Evolutionary conservation across 2,888 invertebrate species (phyloP), one percentile per base, ranked within the genome.

Genomic region (Leuctra nigra): DNA sequence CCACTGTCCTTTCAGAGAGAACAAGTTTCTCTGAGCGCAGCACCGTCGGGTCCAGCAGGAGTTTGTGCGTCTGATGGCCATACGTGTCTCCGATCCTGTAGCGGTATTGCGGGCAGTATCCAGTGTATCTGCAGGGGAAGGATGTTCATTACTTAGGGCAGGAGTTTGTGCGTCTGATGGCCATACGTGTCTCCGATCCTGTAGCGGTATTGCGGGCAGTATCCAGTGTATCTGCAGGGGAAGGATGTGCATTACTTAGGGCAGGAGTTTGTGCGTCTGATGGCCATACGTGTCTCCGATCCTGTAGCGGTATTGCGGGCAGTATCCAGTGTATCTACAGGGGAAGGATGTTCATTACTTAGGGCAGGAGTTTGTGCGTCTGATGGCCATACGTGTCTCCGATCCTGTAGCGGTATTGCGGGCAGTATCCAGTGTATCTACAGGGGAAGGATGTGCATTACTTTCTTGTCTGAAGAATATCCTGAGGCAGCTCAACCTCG

Each of bases 381-480:
- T 29, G 29, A 29, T 29, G 6, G 6, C 29, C 88, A 72, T 84
- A 88, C 0, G 86, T 86, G 70, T 87, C 82, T 1, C 87, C 88
- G 60, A 83, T 79, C 20, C 85, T 78, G 68, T 81, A 87, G 58
- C 82, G 82, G 72, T 84, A 84, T 65, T 86, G 84, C 0, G 87
- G 86, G 66, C 84, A 86, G 66, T 85, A 84, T 36, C 89, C 89
- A 2, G 86, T 83, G 69, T 89, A 88, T 57, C 88, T 88, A 66
- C 0, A 59, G 54, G 35, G 23, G 48, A 55, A 2, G 29, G n/a
- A n/a, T n/a, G 13, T 7, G 4, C 14, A 18, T 36, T 2, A 36
- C n/a, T n/a, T n/a, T n/a, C n/a, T n/a, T n/a, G n/a, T n/a, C n/a
- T n/a, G n/a, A n/a, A n/a, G 9, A 2, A 53, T 36, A 13, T 14